Evolutionary conservation across 2,113 vertebrate species (phyloP), one percentile per base, ranked within the genome.

Genomic region (Lontra canadensis): DNA sequence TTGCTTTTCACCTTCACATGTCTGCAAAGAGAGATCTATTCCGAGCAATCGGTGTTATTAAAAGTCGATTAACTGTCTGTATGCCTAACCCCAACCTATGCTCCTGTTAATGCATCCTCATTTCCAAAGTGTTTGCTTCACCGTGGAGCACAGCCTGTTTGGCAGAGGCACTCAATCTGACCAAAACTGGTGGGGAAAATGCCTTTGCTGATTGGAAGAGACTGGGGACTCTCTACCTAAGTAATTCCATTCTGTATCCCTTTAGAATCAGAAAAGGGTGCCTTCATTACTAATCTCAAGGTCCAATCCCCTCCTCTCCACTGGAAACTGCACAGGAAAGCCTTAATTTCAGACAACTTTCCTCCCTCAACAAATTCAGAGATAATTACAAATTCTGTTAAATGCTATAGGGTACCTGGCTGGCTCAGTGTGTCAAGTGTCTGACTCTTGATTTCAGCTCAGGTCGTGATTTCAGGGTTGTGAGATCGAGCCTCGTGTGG

Each of bases 41-140:
- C 6, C 73, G 76, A 89, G 69, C 26, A 31, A 89, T 0, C 21
- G 55, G 63, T 73, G 26, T 47, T 42, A 83, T 86, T 95, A 39
- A 26, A 67, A 82, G 63, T 13, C 78, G 71, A 52, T 21, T 57
- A 73, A 61, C 65, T n/a, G 20, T 57, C 39, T 65, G 8, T 65
- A 63, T 23, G 59, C 31, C 55, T 79, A 95, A 88, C 12, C n/a
- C 14, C 42, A 78, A 47, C 59, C 39, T 67, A 71, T n/a, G 13
- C 59, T 85, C 90, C 92, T n/a, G 59, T 80, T 78, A 84, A 88
- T 42, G 23, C 31, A 83, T 11, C n/a, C 34, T 93, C 25, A 76
- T 63, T 96, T 86, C 49, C 71, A 71, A 94, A 85, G 88, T 13
- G 29, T 96, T 88, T 95, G 36, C 49, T 92, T 96, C 84, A 93